Conservation (phyloP, 2,797 vertebrate species). For the Arctocebus calabarensis region DNA sequence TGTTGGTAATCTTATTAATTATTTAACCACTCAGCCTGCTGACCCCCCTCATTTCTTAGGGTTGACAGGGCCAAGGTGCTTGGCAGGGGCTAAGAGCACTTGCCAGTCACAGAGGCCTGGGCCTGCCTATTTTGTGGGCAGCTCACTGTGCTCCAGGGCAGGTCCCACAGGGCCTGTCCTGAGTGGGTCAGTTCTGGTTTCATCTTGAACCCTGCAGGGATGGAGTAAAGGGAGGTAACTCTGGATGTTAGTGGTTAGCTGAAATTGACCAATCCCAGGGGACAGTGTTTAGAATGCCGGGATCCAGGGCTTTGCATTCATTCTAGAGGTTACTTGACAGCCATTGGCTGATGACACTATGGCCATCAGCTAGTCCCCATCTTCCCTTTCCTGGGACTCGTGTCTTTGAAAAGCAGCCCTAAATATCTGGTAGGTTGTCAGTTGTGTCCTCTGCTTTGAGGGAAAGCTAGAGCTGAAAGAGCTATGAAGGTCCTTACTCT, state of each 20-base stretch:
- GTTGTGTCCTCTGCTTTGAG: neutral
- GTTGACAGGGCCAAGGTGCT: neutral
- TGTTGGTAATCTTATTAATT: constrained; percentile 82
- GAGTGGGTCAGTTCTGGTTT: neutral
- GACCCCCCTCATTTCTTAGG: constrained; percentile 55
- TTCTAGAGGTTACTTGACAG: accelerated
- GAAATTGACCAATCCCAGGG: neutral
- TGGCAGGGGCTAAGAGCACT: accelerated
- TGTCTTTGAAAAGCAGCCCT: neutral
- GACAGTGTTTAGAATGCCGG: neutral
- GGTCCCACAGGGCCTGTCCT: accelerated
- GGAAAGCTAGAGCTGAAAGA: neutral
- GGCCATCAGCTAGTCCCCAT: neutral
- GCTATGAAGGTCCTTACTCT: neutral
- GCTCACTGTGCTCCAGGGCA: accelerated
- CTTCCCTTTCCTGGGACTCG: neutral
- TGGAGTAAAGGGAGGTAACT: neutral
- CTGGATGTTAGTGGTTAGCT: neutral
- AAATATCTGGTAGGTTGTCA: neutral
- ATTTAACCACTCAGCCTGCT: constrained; percentile 61
- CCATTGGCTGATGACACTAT: neutral
- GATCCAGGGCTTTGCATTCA: accelerated
- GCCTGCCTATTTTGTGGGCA: neutral
- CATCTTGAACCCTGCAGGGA: accelerated
- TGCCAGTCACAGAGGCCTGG: too few species aligned